Percentiles rank a stretch among this genome's conserved stretches.
These are phyloP conservation scores for Ianthella basta DNA, from an alignment of 37 sponge, comb jelly and placozoan genomes.

Conservation along the genomic window DNA sequence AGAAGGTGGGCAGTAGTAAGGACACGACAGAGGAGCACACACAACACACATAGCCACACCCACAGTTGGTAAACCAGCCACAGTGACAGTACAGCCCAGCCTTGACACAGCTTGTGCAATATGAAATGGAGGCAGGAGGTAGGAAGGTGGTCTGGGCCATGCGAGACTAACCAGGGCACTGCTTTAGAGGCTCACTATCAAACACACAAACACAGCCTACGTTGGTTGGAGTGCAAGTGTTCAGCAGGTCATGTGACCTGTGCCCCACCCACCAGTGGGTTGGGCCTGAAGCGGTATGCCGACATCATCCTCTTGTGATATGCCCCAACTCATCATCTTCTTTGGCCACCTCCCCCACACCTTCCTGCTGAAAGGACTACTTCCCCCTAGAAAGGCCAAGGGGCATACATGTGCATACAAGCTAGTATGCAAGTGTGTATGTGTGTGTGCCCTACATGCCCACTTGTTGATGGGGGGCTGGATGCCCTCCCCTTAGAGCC, in stretches of 20 bases:
- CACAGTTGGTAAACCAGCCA: too few species aligned
- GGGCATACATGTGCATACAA: not conserved
- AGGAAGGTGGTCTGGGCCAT: too few species aligned
- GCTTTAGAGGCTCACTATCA: too few species aligned
- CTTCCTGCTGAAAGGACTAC: slow-evolving; percentile 79
- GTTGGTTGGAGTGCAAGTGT: not conserved
- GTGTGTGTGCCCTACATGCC: slow-evolving; percentile 14
- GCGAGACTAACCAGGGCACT: too few species aligned
- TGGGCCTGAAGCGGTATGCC: slow-evolving; percentile 96
- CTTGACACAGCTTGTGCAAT: too few species aligned
- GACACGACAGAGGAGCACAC: too few species aligned
- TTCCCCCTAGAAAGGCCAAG: slow-evolving; percentile 65
- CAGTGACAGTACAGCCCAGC: too few species aligned
- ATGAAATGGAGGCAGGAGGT: too few species aligned
- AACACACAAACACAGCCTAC: too few species aligned
- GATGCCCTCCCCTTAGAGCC: slow-evolving; percentile 87
- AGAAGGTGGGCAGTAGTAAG: not conserved
- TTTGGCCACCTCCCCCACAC: slow-evolving; percentile 86
- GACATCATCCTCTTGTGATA: slow-evolving; percentile 99
- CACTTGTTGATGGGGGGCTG: slow-evolving; percentile 90
- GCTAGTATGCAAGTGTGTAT: not conserved
- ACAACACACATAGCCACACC: too few species aligned
- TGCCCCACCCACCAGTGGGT: slow-evolving; percentile 75
- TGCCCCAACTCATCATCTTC: slow-evolving; percentile 86
- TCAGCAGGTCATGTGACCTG: not conserved